These are phyloP conservation scores for Aviceda subcristata DNA, from an alignment of 2,113 vertebrate species.

Conservation along the genomic window DNA sequence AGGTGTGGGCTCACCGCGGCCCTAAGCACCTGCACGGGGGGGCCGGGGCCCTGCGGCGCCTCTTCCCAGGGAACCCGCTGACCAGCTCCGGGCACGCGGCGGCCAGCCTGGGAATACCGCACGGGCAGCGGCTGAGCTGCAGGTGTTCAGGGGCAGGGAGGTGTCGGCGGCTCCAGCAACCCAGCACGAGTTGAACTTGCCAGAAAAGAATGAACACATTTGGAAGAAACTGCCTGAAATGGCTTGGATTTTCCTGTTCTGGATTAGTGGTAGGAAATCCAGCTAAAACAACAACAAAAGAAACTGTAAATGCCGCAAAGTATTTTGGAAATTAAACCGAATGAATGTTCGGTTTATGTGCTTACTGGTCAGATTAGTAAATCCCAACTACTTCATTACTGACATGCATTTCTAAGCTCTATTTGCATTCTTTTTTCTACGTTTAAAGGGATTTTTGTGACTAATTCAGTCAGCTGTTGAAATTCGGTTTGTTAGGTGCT, in stretches of 20 bases:
- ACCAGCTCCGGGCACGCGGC: fast-evolving
- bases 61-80: fast-evolving
- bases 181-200: background rate
- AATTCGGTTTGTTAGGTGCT: background rate
- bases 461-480: background rate
- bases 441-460: background rate
- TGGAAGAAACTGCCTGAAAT: background rate
- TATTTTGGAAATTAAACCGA: background rate
- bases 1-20: background rate
- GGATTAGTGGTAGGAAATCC: background rate
- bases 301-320: background rate
- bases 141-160: background rate
- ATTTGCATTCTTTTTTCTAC: background rate
- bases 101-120: too few relatives aligned
- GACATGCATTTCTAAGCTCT: background rate
- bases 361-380: background rate
- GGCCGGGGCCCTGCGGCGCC: fast-evolving
- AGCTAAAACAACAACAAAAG: background rate
- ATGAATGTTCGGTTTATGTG: background rate
- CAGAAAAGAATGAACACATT: background rate
- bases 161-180: background rate
- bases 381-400: background rate
- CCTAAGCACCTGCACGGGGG: fast-evolving
- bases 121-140: background rate
- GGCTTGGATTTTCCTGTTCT: background rate